These are phyloP conservation scores for Varanus komodoensis DNA, from an alignment of 2,113 vertebrate genomes.

Conservation along the genomic window DNA sequence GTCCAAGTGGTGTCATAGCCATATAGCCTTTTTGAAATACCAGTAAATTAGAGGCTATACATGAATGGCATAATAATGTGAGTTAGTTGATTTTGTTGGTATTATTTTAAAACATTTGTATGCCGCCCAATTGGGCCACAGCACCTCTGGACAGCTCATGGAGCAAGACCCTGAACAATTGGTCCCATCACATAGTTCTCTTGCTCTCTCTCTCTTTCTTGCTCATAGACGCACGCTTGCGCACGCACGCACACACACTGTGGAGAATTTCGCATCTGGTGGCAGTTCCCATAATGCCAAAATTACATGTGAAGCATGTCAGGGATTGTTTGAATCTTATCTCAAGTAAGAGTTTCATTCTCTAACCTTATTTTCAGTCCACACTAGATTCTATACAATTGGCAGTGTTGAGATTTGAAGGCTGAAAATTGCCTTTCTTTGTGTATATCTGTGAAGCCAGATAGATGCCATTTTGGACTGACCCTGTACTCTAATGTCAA, in stretches of 20 bases:
- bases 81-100: no score
- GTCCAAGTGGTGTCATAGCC: background rate
- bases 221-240: no score
- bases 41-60: no score
- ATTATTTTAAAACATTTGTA: background rate
- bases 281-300: no score
- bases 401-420: background rate
- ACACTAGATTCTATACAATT: background rate
- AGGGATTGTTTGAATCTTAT: background rate
- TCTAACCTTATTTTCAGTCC: background rate
- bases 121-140: no score
- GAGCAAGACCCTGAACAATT: background rate
- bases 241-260: no score
- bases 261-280: no score
- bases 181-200: no score
- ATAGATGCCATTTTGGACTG: slow-evolving; percentile 15
- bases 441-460: background rate
- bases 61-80: background rate
- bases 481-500: slow-evolving; percentile 15
- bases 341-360: background rate
- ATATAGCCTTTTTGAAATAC: background rate
- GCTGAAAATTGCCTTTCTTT: background rate
- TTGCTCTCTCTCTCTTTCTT: no score
- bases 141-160: no score
- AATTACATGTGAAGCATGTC: background rate